These are phyloP conservation scores for Polypedilum pembai DNA, from an alignment of 1,140 invertebrate species.

Conservation along the genomic window DNA sequence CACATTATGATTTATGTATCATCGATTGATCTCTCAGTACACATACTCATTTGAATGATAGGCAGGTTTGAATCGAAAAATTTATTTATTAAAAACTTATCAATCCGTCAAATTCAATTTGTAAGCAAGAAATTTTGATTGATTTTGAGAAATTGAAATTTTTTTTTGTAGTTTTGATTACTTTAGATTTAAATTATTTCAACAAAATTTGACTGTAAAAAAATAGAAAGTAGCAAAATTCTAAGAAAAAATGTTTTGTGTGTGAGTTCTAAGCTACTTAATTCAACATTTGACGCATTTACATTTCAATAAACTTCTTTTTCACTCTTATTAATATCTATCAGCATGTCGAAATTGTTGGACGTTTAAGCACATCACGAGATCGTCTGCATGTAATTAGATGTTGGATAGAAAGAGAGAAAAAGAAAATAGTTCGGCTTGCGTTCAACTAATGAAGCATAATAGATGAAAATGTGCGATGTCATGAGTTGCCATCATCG, in stretches of 20 bases:
- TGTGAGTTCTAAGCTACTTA: not conserved
- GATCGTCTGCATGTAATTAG: not conserved
- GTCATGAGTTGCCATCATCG: not conserved
- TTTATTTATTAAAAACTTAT: not conserved
- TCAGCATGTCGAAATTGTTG: not conserved
- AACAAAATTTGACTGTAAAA: too few species aligned
- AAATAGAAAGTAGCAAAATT: too few species aligned
- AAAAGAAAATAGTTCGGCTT: not conserved
- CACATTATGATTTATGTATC: constrained; percentile 28
- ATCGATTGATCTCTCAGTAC: constrained; percentile 16
- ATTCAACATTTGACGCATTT: not conserved
- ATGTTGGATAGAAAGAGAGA: not conserved
- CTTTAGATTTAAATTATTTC: not conserved
- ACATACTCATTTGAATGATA: not conserved
- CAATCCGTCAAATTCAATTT: constrained; percentile 12
- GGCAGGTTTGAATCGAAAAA: not conserved
- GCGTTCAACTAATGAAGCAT: not conserved
- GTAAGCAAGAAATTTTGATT: not conserved
- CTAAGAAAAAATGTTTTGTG: not conserved
- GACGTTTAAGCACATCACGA: not conserved
- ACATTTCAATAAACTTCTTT: not conserved
- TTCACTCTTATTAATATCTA: not conserved
- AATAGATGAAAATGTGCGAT: not conserved
- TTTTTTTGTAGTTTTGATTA: not conserved
- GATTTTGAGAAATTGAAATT: not conserved